Evolutionary conservation across 2,113 vertebrate species (phyloP).

Genomic region (Connochaetes taurinus): DNA sequence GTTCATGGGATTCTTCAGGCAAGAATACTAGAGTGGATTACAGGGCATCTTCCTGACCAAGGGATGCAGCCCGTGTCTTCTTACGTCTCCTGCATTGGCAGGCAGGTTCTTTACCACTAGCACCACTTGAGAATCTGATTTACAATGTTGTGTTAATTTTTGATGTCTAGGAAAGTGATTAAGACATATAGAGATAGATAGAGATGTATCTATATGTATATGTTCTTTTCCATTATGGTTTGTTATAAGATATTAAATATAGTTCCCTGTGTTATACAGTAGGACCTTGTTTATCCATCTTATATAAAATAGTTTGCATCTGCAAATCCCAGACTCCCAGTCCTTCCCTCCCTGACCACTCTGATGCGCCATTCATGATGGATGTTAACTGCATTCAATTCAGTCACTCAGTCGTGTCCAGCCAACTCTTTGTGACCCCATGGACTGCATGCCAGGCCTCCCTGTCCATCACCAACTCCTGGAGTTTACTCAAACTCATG

Average conservation of each 20-base stretch:
- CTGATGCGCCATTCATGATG: not conserved
- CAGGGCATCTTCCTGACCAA: not conserved
- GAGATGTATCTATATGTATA: not conserved
- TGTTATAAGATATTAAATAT: not conserved
- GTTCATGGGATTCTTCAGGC: not conserved
- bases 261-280: not conserved
- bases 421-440: fast-evolving
- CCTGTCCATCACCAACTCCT: not conserved
- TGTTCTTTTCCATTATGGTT: not conserved
- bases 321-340: not conserved
- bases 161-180: not conserved
- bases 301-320: not conserved
- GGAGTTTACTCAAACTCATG: not conserved
- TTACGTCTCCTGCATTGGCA: not conserved
- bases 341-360: not conserved
- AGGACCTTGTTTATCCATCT: not conserved
- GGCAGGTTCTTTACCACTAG: not conserved
- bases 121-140: not conserved
- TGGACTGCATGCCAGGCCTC: not conserved
- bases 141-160: not conserved
- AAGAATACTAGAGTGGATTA: not conserved
- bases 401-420: not conserved
- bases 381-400: not conserved
- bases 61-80: not conserved
- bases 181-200: not conserved